phyloP scores from a whole-genome alignment of 2,888 invertebrate species.

The Macaria liturata region DNA sequence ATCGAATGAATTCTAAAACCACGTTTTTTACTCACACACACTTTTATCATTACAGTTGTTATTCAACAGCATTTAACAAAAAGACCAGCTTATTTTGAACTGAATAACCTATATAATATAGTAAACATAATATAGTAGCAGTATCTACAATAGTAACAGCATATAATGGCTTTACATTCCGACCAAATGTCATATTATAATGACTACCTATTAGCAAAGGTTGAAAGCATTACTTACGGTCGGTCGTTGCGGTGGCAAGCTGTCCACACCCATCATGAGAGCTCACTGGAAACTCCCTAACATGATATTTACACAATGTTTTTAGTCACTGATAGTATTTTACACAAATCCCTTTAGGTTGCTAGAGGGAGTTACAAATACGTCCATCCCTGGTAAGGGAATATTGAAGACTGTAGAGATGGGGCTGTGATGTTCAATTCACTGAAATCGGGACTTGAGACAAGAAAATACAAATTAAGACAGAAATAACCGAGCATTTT shows the following conservation, averaged over 20 bases:
- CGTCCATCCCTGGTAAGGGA: slow-evolving; percentile 53
- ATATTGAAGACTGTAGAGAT: slow-evolving; percentile 45
- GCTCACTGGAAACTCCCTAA: slow-evolving; percentile 40
- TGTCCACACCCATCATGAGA: slow-evolving; percentile 68
- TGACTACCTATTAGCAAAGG: background rate
- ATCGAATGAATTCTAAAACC: too few species aligned
- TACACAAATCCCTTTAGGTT: slow-evolving; percentile 32
- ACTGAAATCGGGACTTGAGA: too few species aligned
- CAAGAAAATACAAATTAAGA: too few species aligned
- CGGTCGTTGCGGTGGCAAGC: slow-evolving; percentile 55
- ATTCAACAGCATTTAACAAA: too few species aligned
- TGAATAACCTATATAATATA: too few species aligned
- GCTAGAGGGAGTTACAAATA: slow-evolving; percentile 44
- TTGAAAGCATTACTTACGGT: slow-evolving; percentile 48
- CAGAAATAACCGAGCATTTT: too few species aligned
- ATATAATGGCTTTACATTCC: background rate
- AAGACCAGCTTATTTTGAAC: too few species aligned
- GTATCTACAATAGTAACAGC: too few species aligned
- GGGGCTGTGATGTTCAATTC: slow-evolving; percentile 20
- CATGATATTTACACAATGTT: slow-evolving; percentile 42
- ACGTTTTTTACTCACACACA: too few species aligned
- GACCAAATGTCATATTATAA: slow-evolving; percentile 22
- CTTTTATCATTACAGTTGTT: too few species aligned
- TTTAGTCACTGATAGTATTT: slow-evolving; percentile 29
- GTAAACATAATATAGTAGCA: too few species aligned